These are phyloP conservation scores for Pelagia noctiluca DNA, from an alignment of 30 jellyfish, hydroid and myxozoan genomes.

Conservation along the genomic window DNA sequence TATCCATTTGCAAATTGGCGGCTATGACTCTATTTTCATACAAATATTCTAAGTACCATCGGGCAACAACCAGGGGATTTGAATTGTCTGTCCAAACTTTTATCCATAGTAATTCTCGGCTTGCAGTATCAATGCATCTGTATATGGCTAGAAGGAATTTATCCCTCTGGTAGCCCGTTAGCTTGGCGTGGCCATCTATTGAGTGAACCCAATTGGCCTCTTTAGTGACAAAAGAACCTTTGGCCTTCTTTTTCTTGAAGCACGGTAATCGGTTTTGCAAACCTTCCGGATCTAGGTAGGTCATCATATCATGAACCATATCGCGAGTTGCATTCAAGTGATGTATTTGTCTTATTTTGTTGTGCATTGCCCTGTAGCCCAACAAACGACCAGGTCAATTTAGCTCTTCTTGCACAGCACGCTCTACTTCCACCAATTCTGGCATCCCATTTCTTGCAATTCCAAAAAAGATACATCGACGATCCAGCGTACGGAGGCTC, in stretches of 20 bases:
- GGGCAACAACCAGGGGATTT: constrained; percentile 6
- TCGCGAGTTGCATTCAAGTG: constrained; percentile 18
- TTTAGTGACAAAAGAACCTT: not conserved
- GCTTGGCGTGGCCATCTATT: not conserved
- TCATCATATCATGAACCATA: constrained; percentile 19
- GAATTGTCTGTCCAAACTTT: constrained; percentile 8
- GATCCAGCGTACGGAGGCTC: constrained; percentile 2
- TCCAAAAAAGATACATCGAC: not conserved
- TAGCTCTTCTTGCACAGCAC: constrained; percentile 22
- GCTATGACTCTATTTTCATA: not conserved
- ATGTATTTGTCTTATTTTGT: constrained; percentile 8
- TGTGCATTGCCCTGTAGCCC: constrained; percentile 38
- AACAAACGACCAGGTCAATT: constrained; percentile 6
- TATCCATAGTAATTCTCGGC: constrained; percentile 7
- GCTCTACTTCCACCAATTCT: not conserved
- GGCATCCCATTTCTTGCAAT: not conserved
- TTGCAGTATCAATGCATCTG: constrained; percentile 26
- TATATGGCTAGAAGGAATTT: constrained; percentile 5
- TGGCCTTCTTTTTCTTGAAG: not conserved
- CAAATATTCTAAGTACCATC: constrained; percentile 27
- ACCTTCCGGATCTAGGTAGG: not conserved
- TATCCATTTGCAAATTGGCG: not conserved
- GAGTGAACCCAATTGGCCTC: not conserved
- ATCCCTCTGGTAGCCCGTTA: not conserved
- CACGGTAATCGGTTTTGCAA: not conserved